These are phyloP conservation scores for Zingel zingel DNA, from an alignment of 2,113 vertebrate species.

Conservation along the genomic window DNA sequence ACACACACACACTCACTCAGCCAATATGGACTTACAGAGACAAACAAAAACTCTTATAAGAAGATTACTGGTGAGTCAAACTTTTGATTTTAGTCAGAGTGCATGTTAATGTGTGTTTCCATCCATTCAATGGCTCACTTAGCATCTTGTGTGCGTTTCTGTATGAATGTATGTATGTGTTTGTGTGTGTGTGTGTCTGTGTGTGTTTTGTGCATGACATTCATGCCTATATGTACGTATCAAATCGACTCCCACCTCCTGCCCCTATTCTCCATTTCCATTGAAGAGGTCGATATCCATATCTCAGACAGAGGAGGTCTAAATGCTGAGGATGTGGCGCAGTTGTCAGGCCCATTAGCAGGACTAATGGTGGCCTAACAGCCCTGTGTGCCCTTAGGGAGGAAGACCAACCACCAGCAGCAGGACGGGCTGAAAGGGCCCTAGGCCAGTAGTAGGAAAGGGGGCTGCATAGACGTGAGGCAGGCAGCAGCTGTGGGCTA, in stretches of 20 bases:
- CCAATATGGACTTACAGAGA: neutral
- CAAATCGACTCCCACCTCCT: constrained; percentile 43
- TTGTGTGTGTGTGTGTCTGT: constrained; percentile 26
- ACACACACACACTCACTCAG: neutral
- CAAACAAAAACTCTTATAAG: neutral
- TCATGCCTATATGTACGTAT: constrained; percentile 57
- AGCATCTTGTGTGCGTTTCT: constrained; percentile 16
- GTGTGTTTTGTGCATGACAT: constrained; percentile 24
- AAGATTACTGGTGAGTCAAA: constrained; percentile 17
- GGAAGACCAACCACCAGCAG: constrained; percentile 73
- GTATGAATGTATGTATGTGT: constrained; percentile 8
- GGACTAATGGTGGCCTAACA: constrained; percentile 81
- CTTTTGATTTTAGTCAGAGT: constrained; percentile 32
- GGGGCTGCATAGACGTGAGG: constrained; percentile 31
- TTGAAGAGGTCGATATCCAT: constrained; percentile 79
- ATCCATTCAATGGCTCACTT: neutral
- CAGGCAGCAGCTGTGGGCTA: constrained; percentile 68
- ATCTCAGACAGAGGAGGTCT: constrained; percentile 71
- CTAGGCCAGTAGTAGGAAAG: constrained; percentile 16
- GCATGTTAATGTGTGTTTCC: constrained; percentile 20
- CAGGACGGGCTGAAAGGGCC: constrained; percentile 67
- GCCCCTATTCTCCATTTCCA: constrained; percentile 63
- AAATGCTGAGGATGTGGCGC: constrained; percentile 79
- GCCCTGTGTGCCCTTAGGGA: constrained; percentile 73
- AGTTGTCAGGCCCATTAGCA: constrained; percentile 78